Percentiles rank a stretch among this genome's conserved stretches.
Conservation (phyloP, 2,113 vertebrate species). For the Ictidomys tridecemlineatus region DNA sequence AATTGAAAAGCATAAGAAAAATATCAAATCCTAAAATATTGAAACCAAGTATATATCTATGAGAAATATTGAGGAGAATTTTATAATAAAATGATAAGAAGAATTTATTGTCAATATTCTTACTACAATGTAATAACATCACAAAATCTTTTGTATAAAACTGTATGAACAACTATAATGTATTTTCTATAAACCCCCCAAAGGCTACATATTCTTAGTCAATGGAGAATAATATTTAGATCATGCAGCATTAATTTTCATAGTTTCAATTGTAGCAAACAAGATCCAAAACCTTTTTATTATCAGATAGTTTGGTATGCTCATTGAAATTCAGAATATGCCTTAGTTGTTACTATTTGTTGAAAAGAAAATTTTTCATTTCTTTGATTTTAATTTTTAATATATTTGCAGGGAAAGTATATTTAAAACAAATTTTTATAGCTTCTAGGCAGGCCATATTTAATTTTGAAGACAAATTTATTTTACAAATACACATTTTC, state of each 20-base stretch:
- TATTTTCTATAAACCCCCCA: background rate
- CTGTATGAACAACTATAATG: background rate
- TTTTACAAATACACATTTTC: background rate
- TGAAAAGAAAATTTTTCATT: background rate
- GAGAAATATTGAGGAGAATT: background rate
- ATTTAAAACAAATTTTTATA: background rate
- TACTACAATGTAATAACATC: background rate
- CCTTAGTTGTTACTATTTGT: background rate
- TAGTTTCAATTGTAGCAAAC: background rate
- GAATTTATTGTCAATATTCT: background rate
- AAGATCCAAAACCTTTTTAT: background rate
- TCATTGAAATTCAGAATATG: constrained; percentile 41
- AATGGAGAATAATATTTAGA: constrained; percentile 23
- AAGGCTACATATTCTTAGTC: background rate
- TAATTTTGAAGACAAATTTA: background rate
- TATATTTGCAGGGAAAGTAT: background rate
- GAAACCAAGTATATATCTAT: background rate
- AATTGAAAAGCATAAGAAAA: background rate
- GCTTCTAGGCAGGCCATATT: background rate
- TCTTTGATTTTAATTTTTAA: constrained; percentile 25
- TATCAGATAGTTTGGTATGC: background rate
- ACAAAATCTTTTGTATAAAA: background rate
- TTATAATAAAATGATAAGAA: constrained; percentile 39
- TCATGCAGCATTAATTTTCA: background rate
- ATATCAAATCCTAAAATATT: background rate